Evolutionary conservation across 2,113 vertebrate genomes (phyloP).

Genomic region (Danio rerio): DNA sequence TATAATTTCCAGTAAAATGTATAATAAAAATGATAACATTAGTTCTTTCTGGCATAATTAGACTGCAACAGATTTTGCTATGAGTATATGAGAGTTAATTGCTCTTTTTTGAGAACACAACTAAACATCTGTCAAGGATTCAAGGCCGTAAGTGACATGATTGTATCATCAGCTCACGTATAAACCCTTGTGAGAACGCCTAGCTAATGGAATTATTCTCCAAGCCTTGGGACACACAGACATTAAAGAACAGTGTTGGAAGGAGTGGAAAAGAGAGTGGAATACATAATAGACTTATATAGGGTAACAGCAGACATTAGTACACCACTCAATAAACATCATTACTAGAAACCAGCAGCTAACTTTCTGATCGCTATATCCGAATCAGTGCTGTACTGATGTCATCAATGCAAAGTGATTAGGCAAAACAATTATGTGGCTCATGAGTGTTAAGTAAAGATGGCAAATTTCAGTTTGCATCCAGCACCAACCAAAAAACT

Average conservation of each 20-base stretch:
- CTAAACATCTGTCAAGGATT: background rate
- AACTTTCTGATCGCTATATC: background rate
- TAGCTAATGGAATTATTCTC: conserved; percentile 43
- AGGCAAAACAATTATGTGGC: background rate
- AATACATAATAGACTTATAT: conserved; percentile 39
- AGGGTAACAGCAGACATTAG: background rate
- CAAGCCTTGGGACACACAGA: conserved; percentile 31
- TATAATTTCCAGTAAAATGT: background rate
- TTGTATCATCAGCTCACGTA: conserved; percentile 19
- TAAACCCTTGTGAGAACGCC: conserved; percentile 17
- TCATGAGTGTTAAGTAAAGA: background rate
- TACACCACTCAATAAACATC: conserved; percentile 6
- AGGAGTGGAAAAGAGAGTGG: background rate
- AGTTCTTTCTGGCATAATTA: background rate
- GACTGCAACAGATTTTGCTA: background rate
- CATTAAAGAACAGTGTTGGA: conserved; percentile 34
- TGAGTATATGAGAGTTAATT: background rate
- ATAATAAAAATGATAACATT: background rate
- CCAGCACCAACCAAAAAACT: background rate
- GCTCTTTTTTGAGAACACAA: background rate
- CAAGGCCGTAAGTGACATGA: background rate
- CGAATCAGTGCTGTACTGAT: background rate
- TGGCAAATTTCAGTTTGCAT: background rate
- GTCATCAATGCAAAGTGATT: background rate
- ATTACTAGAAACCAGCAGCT: background rate